Base-by-base conservation (phyloP, 2,797 vertebrate species). In the Psittacula derbiana region DNA sequence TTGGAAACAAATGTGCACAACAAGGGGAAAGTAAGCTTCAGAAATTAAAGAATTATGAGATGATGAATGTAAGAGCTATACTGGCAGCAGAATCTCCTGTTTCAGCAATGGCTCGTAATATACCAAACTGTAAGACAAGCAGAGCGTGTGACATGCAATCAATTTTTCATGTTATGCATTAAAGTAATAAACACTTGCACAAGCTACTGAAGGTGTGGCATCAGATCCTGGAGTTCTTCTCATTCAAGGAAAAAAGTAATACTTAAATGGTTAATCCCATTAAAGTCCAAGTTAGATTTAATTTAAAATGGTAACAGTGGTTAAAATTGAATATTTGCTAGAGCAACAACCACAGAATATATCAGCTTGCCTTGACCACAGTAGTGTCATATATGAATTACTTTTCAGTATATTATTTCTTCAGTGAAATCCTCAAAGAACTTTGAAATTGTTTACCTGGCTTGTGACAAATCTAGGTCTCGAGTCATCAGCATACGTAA, bases 381-480 rank as follows among this genome's bases (percentile, higher is more conserved):
- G 73, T 73, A 80, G 16, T 57, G 67, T 62, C 41, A 60, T 30
- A 10, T 30, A 70, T 30, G 9, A 33, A 31, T 72, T 75, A 43
- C 33, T 74, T 30, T 61, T 73, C 47, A 93, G 17, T 30, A 44
- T 30, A n/a, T 36, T 50, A 58, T 46, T 83, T 75, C 47, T 72
- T 66, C 49, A 84, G 41, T 60, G 49, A 70, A 92, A 88, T 67
- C 52, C n/a, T 86, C 50, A 69, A 69, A 94, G 78, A 69, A 87
- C 55, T 83, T 71, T 41, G 82, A 79, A 95, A 87, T 16, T 28
- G 16, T 53, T 98, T 98, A 99, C 99, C 99, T 99, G 38, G 99
- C 99, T 88, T 99, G 99, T 75, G 99, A 99, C 83, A 99, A 98
- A 97, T 99, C 99, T 97, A 99, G 97, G 94, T 99, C 99, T 73